Evolutionary conservation across 92 coral and sea anemone species (phyloP).

Genomic region (Plumapathes pennacea): DNA sequence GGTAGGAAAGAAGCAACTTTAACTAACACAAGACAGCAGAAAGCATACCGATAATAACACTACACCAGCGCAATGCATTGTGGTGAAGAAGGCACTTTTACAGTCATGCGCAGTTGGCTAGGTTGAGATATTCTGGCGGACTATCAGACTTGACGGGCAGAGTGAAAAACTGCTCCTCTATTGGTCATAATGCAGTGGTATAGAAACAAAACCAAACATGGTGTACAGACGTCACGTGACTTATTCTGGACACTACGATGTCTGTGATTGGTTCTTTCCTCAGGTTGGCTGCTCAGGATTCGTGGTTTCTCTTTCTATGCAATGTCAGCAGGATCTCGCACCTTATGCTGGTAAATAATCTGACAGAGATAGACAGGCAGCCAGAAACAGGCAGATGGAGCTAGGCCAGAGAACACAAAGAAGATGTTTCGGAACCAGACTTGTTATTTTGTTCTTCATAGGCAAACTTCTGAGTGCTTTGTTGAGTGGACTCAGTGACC

Average conservation of each 20-base stretch:
- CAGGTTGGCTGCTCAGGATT: conserved; percentile 91
- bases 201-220: no score
- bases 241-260: not conserved
- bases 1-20: conserved; percentile 19
- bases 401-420: no score
- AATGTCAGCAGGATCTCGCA: conserved; percentile 79
- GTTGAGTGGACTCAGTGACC: conserved; percentile 79
- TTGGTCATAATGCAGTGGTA: not conserved
- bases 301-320: conserved; percentile 89
- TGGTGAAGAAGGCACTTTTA: no score
- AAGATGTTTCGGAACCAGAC: no score
- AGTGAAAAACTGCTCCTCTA: not conserved
- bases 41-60: no score
- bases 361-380: not conserved
- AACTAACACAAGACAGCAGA: not conserved
- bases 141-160: not conserved
- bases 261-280: not conserved
- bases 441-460: not conserved
- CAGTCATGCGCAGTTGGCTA: no score
- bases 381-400: no score
- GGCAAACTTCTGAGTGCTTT: conserved; percentile 90
- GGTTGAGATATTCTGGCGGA: no score
- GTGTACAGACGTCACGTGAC: not conserved
- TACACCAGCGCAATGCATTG: no score
- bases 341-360: conserved; percentile 72